Percentiles rank a stretch among this genome's conserved stretches.
phyloP scores from a whole-genome alignment of 2,113 vertebrate species.

The Myotis lucifugus region DNA sequence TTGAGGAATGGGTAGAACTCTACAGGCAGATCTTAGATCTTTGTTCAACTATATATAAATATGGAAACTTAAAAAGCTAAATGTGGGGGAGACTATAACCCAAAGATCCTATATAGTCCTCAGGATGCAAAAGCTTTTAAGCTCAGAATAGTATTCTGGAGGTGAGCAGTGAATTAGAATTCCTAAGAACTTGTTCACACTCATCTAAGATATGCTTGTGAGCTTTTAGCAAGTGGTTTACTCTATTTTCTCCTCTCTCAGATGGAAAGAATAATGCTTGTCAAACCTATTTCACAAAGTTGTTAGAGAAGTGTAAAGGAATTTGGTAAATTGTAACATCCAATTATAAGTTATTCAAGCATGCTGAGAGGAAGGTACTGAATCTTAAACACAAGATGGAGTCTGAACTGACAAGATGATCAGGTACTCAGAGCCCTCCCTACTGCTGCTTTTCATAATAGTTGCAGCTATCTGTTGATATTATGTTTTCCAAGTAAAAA shows the following conservation, averaged over 20 bases:
- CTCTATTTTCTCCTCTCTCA: not conserved
- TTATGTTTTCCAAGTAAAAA: slow-evolving; percentile 47
- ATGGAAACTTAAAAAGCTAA: not conserved
- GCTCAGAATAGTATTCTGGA: not conserved
- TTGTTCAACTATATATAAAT: not conserved
- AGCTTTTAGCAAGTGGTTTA: not conserved
- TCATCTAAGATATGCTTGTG: not conserved
- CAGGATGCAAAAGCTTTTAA: not conserved
- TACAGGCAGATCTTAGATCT: not conserved
- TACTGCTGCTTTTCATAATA: not conserved
- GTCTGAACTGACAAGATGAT: not conserved
- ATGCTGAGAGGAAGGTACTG: not conserved
- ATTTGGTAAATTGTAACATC: not conserved
- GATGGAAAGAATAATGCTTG: not conserved
- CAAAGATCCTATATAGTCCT: not conserved
- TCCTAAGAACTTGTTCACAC: not conserved
- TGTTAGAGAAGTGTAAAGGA: not conserved
- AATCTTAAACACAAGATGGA: not conserved
- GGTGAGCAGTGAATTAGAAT: not conserved
- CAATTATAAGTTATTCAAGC: not conserved
- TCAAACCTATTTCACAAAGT: not conserved
- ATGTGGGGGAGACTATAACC: not conserved
- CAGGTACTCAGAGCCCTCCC: not conserved
- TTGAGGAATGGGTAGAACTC: not conserved
- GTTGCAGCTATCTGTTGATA: not conserved